phyloP scores from a whole-genome alignment of 2,797 vertebrate genomes.

The Danio albolineatus region DNA sequence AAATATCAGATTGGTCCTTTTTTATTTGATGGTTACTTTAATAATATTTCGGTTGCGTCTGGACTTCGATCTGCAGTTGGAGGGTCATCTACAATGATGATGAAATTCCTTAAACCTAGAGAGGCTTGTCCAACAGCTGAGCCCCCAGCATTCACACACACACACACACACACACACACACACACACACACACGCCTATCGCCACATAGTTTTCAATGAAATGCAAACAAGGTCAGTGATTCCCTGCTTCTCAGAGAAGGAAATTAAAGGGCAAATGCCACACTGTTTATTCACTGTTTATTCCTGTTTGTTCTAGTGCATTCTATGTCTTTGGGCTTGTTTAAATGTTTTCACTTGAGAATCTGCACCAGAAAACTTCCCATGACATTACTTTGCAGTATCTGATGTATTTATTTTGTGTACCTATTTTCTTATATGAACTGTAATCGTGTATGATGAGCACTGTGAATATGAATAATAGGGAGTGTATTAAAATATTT shows the following conservation, averaged over 20 bases:
- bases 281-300: conserved; percentile 3
- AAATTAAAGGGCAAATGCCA: not conserved
- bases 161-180: not conserved
- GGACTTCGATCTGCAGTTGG: not conserved
- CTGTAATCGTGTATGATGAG: conserved; percentile 16
- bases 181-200: not conserved
- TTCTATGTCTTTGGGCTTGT: not conserved
- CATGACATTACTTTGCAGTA: not conserved
- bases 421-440: conserved; percentile 25
- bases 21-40: not conserved
- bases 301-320: conserved; percentile 6
- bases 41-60: not conserved
- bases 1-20: too few species aligned
- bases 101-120: conserved; percentile 9
- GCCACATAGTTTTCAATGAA: conserved; percentile 14
- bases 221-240: conserved; percentile 15
- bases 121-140: conserved; percentile 14
- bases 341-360: conserved; percentile 11
- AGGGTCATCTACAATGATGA: conserved; percentile 6
- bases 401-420: conserved; percentile 37
- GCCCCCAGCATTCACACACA: not conserved
- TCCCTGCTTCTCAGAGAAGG: not conserved
- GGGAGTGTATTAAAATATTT: conserved; percentile 26
- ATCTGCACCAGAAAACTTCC: conserved; percentile 14
- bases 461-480: conserved; percentile 33